Evolutionary conservation across 2,113 vertebrate species (phyloP).

Genomic region (Penelope pileata): DNA sequence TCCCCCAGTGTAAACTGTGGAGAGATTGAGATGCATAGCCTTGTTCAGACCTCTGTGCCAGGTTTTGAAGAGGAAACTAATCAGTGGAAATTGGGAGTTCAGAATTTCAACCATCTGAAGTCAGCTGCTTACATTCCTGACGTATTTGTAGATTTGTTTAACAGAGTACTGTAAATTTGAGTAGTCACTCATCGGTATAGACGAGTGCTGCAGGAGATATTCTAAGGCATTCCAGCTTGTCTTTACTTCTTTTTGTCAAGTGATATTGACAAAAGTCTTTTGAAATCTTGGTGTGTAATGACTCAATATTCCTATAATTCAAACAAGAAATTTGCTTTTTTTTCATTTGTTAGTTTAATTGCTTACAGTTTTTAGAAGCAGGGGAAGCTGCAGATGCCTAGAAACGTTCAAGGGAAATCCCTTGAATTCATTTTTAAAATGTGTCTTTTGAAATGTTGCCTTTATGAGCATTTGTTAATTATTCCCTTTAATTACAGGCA

Average conservation of each 20-base stretch:
- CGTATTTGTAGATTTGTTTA: not conserved
- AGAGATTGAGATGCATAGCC: not conserved
- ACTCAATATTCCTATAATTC: not conserved
- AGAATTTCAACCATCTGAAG: not conserved
- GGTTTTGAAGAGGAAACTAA: not conserved
- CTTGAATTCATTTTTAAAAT: not conserved
- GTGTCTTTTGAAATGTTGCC: not conserved
- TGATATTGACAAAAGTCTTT: not conserved
- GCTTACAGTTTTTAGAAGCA: constrained; percentile 3
- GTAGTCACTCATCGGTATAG: not conserved
- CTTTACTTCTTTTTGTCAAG: constrained; percentile 9
- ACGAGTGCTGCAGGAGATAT: not conserved
- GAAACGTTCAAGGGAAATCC: not conserved
- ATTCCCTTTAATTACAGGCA: not conserved
- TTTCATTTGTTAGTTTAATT: not conserved
- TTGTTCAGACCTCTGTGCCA: not conserved
- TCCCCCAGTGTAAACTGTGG: not conserved
- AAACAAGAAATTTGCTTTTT: not conserved
- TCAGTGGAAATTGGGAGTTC: not conserved
- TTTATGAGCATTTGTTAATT: not conserved
- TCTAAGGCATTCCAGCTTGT: constrained; percentile 5
- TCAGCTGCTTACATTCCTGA: constrained; percentile 1
- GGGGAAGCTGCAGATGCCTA: not conserved
- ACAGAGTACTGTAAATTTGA: not conserved
- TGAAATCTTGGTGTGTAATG: not conserved